Evolutionary conservation across 2,113 vertebrate species (phyloP).

Genomic region (Oophaga pumilio): DNA sequence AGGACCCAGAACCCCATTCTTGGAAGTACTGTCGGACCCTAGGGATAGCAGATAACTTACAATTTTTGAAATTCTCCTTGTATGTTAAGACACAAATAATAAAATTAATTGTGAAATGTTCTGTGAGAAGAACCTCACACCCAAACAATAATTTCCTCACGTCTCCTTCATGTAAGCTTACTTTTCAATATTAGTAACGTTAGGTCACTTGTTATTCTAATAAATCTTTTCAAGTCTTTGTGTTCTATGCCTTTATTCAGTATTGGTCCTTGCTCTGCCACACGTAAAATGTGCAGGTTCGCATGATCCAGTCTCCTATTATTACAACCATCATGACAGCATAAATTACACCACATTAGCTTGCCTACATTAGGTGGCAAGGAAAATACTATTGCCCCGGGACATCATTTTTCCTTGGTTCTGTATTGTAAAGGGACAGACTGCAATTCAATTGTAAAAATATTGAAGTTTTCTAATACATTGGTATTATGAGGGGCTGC

Average conservation of each 20-base stretch:
- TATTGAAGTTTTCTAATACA: background rate
- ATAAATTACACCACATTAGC: background rate
- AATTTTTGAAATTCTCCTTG: too few species aligned
- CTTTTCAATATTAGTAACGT: background rate
- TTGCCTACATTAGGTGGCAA: slow-evolving; percentile 30
- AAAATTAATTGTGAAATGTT: background rate
- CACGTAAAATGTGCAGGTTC: background rate
- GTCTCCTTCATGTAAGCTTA: background rate
- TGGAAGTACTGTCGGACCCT: too few species aligned
- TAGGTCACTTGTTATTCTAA: background rate
- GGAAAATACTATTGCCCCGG: slow-evolving; percentile 23
- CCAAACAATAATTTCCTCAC: background rate
- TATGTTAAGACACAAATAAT: too few species aligned
- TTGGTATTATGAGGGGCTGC: background rate
- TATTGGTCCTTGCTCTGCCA: background rate
- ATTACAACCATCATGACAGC: slow-evolving; percentile 25
- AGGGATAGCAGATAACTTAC: too few species aligned
- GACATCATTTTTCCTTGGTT: slow-evolving; percentile 24
- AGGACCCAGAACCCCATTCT: too few species aligned
- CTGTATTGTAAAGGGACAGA: background rate
- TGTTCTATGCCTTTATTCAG: slow-evolving; percentile 30
- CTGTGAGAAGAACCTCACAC: background rate
- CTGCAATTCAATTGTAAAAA: background rate
- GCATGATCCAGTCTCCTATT: background rate
- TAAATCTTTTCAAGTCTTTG: background rate